Evolutionary conservation across 2,113 vertebrate genomes (phyloP).

Genomic region (Notarius lentiginosus): DNA sequence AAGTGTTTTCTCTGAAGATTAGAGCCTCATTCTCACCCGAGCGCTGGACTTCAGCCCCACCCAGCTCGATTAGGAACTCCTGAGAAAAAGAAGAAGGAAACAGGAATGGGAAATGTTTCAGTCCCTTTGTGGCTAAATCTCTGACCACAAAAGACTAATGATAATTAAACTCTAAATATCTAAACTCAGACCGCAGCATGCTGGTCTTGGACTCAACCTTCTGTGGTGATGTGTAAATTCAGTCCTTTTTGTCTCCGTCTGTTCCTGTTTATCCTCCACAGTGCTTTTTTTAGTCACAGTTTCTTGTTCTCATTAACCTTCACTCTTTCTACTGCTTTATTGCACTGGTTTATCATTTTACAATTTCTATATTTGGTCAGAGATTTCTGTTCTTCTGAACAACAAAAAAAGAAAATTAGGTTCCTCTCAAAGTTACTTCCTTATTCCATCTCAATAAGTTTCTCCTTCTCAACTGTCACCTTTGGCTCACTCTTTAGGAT

Average conservation of each 20-base stretch:
- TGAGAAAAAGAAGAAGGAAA: slow-evolving; percentile 57
- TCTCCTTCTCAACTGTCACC: background rate
- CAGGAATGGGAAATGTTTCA: background rate
- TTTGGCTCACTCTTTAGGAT: background rate
- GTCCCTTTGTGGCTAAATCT: background rate
- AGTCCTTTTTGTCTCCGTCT: background rate
- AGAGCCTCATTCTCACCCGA: slow-evolving; percentile 84
- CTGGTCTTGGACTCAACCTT: background rate
- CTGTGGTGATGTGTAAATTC: background rate
- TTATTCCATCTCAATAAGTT: background rate
- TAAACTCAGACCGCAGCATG: background rate
- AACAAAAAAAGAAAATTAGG: background rate
- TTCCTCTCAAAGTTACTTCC: background rate
- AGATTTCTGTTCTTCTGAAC: background rate
- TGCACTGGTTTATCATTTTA: background rate
- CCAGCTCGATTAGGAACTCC: slow-evolving; percentile 88
- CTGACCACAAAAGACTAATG: no score
- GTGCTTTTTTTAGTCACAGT: background rate
- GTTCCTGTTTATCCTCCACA: background rate
- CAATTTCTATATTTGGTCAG: background rate
- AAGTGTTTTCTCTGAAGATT: slow-evolving; percentile 92
- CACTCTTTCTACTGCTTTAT: background rate
- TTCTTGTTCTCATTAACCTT: background rate
- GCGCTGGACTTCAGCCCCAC: slow-evolving; percentile 82
- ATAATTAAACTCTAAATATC: background rate